A percentile compares a stretch with the other conserved stretches of the same genome.
Conservation (phyloP, 2,888 invertebrate species). For the Ernsta delagoae region DNA sequence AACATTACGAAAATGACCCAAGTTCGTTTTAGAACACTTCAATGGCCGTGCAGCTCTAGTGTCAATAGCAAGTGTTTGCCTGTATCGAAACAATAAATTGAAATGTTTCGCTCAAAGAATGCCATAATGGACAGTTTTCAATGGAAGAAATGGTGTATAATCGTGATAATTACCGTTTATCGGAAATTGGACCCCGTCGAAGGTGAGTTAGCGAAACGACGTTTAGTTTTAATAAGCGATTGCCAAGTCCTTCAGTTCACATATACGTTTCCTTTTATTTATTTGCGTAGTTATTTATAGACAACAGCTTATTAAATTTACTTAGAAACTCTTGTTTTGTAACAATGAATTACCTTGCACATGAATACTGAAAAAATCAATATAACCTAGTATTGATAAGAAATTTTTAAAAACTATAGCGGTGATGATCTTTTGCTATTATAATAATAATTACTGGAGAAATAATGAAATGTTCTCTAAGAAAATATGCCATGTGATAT, state of each 20-base stretch:
- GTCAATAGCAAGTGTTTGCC: slow-evolving; percentile 67
- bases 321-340: too few species aligned
- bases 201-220: slow-evolving; percentile 57
- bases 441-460: too few species aligned
- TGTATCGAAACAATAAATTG: slow-evolving; percentile 57
- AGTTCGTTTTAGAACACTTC: slow-evolving; percentile 56
- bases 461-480: too few species aligned
- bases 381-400: background rate
- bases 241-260: background rate
- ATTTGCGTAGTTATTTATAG: background rate
- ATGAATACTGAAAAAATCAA: background rate
- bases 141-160: slow-evolving; percentile 65
- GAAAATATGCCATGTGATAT: too few species aligned
- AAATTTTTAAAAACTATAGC: too few species aligned
- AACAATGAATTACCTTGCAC: too few species aligned
- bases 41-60: slow-evolving; percentile 70
- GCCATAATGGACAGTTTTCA: slow-evolving; percentile 65
- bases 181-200: slow-evolving; percentile 61
- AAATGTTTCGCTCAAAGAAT: slow-evolving; percentile 65
- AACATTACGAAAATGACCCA: slow-evolving; percentile 58
- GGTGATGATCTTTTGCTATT: too few species aligned
- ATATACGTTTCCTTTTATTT: background rate
- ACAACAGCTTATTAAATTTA: too few species aligned
- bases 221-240: slow-evolving; percentile 11
- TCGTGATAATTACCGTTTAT: slow-evolving; percentile 62